phyloP scores from a whole-genome alignment of 2,113 vertebrate genomes.

The Dermatemys mawii region DNA sequence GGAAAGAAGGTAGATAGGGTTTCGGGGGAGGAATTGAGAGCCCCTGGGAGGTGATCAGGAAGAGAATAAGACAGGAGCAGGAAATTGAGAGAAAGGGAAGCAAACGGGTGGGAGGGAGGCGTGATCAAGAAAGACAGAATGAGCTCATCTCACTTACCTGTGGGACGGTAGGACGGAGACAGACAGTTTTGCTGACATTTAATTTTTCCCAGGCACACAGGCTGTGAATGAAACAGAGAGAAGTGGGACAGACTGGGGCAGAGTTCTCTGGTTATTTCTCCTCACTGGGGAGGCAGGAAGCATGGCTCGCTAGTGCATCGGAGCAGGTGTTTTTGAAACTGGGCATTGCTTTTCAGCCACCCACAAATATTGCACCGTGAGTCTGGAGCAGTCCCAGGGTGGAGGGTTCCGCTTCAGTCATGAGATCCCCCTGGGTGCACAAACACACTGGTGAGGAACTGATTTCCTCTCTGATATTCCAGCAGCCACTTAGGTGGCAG shows the following conservation, averaged over 20 bases:
- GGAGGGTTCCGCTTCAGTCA: slow-evolving; percentile 59
- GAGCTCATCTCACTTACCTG: slow-evolving; percentile 16
- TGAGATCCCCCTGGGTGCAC: slow-evolving; percentile 52
- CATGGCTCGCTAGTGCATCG: background rate
- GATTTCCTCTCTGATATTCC: slow-evolving; percentile 63
- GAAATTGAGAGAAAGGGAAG: background rate
- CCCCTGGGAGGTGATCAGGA: background rate
- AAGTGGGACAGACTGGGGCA: background rate
- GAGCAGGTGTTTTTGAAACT: slow-evolving; percentile 19
- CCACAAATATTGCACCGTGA: slow-evolving; percentile 46
- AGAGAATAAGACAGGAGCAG: background rate
- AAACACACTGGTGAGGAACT: slow-evolving; percentile 57
- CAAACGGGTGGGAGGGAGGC: background rate
- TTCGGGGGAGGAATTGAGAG: background rate
- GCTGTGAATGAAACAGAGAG: background rate
- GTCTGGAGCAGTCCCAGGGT: slow-evolving; percentile 35
- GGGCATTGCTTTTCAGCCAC: background rate
- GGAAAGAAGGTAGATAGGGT: background rate
- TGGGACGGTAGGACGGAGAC: background rate
- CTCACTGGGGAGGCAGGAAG: background rate
- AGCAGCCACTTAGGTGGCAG: slow-evolving; percentile 33
- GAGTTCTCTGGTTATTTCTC: background rate
- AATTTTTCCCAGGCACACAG: background rate
- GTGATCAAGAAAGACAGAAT: background rate
- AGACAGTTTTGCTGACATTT: slow-evolving; percentile 26